Evolutionary conservation across 2,113 vertebrate genomes (phyloP).

Genomic region (Phylloscopus trochilus): DNA sequence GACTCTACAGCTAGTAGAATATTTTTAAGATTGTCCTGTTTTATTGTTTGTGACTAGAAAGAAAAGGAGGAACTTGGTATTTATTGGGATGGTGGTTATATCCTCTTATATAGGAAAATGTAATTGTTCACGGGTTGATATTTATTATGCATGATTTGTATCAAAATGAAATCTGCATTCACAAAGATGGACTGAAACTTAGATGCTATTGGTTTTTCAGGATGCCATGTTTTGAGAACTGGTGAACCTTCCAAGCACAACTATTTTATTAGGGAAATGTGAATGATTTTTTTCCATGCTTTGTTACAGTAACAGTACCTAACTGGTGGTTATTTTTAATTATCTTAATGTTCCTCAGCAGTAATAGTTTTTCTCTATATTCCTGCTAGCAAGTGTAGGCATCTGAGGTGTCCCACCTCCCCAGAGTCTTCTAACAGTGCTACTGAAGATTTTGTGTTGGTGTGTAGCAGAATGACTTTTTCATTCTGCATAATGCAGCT

Average conservation of each 20-base stretch:
- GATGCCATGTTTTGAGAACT: neutral
- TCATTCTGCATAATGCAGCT: neutral
- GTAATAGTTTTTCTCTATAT: neutral
- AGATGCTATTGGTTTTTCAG: neutral
- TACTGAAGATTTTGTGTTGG: neutral
- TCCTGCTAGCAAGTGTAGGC: neutral
- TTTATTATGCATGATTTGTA: accelerated
- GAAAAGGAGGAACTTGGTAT: neutral
- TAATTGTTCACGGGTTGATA: neutral
- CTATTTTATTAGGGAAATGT: neutral
- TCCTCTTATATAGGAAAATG: neutral
- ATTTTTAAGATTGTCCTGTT: neutral
- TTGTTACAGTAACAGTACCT: neutral
- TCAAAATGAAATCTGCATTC: neutral
- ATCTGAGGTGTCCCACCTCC: neutral
- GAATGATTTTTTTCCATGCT: neutral
- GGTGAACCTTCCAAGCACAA: neutral
- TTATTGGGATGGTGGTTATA: neutral
- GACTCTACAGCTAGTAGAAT: neutral
- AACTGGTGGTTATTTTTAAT: neutral
- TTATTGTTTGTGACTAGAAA: neutral
- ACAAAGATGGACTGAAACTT: neutral
- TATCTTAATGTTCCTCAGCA: neutral
- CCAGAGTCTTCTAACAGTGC: neutral
- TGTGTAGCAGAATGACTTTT: neutral